Conservation (phyloP, 92 coral and sea anemone species). For the Micromussa lordhowensis region DNA sequence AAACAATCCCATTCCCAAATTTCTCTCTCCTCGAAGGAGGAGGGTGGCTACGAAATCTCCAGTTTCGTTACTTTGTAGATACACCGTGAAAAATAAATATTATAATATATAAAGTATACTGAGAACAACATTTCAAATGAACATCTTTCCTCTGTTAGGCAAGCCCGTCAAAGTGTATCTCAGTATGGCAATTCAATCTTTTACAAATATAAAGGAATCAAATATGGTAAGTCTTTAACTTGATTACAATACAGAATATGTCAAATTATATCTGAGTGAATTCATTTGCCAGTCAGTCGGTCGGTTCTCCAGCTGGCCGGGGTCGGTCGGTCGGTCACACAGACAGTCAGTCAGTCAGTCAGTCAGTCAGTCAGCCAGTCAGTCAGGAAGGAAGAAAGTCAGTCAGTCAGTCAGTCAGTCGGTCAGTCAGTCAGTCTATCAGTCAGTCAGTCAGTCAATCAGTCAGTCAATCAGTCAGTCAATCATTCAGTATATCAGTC, state of each 20-base stretch:
- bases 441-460: not conserved
- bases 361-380: not conserved
- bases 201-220: slow-evolving; percentile 93
- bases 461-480: not conserved
- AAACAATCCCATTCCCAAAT: too few relatives aligned
- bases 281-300: not conserved
- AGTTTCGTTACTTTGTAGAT: too few relatives aligned
- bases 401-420: not conserved
- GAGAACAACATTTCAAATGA: not conserved
- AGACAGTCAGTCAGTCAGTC: not conserved
- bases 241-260: too few relatives aligned
- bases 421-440: not conserved
- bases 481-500: not conserved
- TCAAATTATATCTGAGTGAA: too few relatives aligned
- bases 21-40: too few relatives aligned
- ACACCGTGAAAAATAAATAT: too few relatives aligned
- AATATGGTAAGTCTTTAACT: slow-evolving; percentile 77
- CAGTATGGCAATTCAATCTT: slow-evolving; percentile 88
- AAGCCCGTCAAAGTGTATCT: slow-evolving; percentile 78
- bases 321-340: not conserved
- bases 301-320: not conserved
- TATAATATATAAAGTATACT: too few relatives aligned
- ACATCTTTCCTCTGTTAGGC: slow-evolving; percentile 27
- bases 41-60: too few relatives aligned
- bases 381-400: too few relatives aligned